phyloP scores from a whole-genome alignment of 35 echinoderm and acorn worm species.

The Apostichopus californicus region DNA sequence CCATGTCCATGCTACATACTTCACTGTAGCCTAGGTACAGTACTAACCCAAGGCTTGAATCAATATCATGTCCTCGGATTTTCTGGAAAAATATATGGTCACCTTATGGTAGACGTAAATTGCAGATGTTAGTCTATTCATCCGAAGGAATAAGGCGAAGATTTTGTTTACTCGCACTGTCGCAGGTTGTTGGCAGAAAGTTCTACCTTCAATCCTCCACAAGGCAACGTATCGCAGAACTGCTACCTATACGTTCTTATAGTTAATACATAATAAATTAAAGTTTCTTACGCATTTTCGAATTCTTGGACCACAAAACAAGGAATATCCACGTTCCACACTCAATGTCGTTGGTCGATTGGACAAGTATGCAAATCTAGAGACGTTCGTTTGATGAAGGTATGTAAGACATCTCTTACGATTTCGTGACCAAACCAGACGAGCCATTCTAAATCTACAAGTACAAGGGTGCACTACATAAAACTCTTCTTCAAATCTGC shows the following conservation, averaged over 20 bases:
- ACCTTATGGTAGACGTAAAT: conserved; percentile 14
- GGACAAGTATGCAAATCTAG: neutral
- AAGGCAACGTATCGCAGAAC: neutral
- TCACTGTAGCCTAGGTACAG: too few species aligned
- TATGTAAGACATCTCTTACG: neutral
- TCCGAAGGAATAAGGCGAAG: neutral
- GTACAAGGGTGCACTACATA: too few species aligned
- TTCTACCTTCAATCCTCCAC: too few species aligned
- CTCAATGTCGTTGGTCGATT: neutral
- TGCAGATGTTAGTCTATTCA: conserved; percentile 4
- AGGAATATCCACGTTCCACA: neutral
- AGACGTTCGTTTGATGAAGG: neutral
- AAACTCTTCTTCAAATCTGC: too few species aligned
- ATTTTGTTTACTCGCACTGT: too few species aligned
- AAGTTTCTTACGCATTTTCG: neutral
- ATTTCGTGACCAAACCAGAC: neutral
- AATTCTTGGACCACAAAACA: neutral
- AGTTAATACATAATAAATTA: neutral
- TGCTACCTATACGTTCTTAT: neutral
- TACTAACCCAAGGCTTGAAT: neutral
- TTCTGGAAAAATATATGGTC: conserved; percentile 14
- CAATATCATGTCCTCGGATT: conserved; percentile 13
- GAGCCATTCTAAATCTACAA: neutral
- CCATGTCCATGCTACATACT: too few species aligned
- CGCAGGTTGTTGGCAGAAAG: too few species aligned